Evolutionary conservation across 2,113 vertebrate species (phyloP), one percentile per base, ranked within the genome.

Genomic region (Eupsittula cactorum): DNA sequence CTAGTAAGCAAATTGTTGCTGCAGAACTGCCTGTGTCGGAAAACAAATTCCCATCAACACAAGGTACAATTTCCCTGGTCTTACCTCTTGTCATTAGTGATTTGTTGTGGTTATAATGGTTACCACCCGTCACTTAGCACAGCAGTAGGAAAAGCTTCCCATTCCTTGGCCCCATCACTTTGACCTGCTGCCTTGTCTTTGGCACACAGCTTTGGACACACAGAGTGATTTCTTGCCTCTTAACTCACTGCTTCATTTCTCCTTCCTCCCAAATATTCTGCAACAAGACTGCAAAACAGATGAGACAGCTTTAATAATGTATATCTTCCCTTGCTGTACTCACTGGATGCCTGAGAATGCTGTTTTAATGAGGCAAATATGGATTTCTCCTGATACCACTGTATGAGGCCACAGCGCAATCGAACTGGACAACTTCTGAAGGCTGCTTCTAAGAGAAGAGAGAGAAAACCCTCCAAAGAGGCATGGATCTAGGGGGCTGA

Each of bases 301-400:
- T 70, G 75, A 93, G 69, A 59, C 13, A 44, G 69, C 50, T 95
- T 94, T 86, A 94, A 88, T 93, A 92, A 88, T 84, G 64, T 21
- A 71, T 86, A 10, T 4, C 25, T 44, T 70, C 59, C 42, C 55
- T 83, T 2, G 1, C 76, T 80, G 59, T 57, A 47, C 53, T 71
- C 2, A 1, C 65, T 71, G 80, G 57, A 78, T 93, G 88, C 86
- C 95, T 47, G 37, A 95, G 37, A 91, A 82, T 44, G 1, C 60
- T 93, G 74, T 88, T 96, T 95, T 95, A 93, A 96, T 93, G 86
- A 91, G 41, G 27, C 46, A 75, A 17, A 83, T 63, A 55, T 64
- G 35, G 13, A 50, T 92, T 63, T 70, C 77, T 77, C 57, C 69
- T 50, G 28, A 65, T 55, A 39, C 50, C 14, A 10, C 52, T 63